phyloP scores from a whole-genome alignment of 2,888 invertebrate genomes.

The Eristalis tenax region DNA sequence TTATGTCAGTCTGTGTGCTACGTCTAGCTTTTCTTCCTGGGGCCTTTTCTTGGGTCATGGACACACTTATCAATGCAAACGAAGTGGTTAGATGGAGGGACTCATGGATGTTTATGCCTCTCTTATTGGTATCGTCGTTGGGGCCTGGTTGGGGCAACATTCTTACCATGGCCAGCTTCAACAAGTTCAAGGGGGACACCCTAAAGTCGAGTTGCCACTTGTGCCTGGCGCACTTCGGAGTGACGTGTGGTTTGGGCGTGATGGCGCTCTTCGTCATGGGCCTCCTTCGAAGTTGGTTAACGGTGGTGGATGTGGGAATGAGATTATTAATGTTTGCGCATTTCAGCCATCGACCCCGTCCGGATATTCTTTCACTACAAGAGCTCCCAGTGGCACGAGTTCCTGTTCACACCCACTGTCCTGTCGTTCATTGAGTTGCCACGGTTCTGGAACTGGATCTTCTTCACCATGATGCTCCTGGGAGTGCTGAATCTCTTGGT shows the following conservation, averaged over 20 bases:
- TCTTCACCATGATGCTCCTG: conserved; percentile 46
- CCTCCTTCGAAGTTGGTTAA: conserved; percentile 72
- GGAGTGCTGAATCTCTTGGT: conserved; percentile 54
- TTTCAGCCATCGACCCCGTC: background rate
- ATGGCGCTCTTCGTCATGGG: conserved; percentile 75
- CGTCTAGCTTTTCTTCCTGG: conserved; percentile 50
- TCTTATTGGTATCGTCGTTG: conserved; percentile 16
- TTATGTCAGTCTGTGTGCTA: conserved; percentile 71
- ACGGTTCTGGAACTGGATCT: conserved; percentile 50
- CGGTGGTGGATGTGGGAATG: conserved; percentile 26
- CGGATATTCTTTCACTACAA: background rate
- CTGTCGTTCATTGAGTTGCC: conserved; percentile 36
- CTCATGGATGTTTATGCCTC: conserved; percentile 31
- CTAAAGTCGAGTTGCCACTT: conserved; percentile 79
- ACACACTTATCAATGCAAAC: background rate
- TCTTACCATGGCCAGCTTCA: conserved; percentile 65
- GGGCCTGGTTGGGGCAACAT: conserved; percentile 64
- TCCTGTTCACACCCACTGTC: conserved; percentile 18
- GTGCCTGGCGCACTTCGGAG: conserved; percentile 75
- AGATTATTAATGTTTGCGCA: background rate
- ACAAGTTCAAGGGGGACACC: conserved; percentile 86
- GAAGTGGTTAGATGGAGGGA: conserved; percentile 13
- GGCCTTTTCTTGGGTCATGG: background rate
- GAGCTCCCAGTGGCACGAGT: conserved; percentile 43
- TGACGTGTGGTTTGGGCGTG: conserved; percentile 81